Conservation (phyloP, 2,113 vertebrate species). For the Anhinga anhinga region DNA sequence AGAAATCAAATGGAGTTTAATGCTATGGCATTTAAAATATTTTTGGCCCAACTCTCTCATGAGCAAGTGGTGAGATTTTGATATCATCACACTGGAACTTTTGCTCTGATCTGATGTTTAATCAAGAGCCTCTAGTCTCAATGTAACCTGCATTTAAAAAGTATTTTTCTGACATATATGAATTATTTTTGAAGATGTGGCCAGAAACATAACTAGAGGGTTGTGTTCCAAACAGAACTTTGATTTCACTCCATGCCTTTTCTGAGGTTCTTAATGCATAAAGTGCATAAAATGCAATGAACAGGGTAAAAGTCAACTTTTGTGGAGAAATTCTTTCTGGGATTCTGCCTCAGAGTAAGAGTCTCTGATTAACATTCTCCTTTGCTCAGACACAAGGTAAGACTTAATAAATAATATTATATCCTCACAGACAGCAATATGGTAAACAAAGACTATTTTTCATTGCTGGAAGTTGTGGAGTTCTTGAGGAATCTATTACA, state of each 20-base stretch:
- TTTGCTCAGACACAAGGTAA: background rate
- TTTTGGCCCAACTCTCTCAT: background rate
- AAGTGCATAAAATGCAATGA: background rate
- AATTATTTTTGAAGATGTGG: background rate
- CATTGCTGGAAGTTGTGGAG: background rate
- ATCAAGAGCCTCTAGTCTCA: background rate
- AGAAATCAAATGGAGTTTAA: slow-evolving; percentile 5
- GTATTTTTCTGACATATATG: background rate
- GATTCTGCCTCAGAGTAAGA: background rate
- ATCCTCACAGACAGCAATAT: background rate
- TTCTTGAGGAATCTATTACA: background rate
- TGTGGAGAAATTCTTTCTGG: background rate
- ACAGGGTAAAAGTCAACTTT: background rate
- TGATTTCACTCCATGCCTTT: background rate
- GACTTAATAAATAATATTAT: background rate
- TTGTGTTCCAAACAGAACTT: background rate
- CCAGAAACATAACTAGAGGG: background rate
- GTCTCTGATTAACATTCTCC: background rate
- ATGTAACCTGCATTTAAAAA: background rate
- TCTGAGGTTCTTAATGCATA: background rate
- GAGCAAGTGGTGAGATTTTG: background rate
- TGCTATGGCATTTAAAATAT: background rate
- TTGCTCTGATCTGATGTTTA: background rate
- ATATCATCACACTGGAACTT: background rate
- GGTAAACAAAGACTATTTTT: background rate